Evolutionary conservation across 2,888 invertebrate genomes (phyloP).

Genomic region (Lasioglossum marginatum): DNA sequence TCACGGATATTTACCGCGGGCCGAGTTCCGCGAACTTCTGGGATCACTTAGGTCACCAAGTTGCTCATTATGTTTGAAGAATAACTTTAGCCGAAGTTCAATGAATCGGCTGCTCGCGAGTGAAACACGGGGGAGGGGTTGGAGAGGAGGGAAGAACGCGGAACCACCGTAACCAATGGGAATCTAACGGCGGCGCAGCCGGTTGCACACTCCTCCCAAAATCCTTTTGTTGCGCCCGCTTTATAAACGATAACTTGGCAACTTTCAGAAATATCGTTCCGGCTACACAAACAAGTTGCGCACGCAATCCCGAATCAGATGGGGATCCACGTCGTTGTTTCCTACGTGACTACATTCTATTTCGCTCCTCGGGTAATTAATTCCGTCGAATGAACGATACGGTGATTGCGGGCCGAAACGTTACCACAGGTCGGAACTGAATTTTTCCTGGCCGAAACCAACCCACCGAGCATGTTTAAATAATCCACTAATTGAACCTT

Average conservation of each 20-base stretch:
- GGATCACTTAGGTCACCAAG: constrained; percentile 65
- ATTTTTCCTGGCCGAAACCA: neutral
- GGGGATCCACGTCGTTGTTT: neutral
- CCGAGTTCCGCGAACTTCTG: constrained; percentile 53
- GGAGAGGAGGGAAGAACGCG: neutral
- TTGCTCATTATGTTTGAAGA: constrained; percentile 64
- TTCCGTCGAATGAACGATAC: constrained; percentile 28
- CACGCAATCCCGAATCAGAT: neutral
- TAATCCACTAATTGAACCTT: constrained; percentile 12
- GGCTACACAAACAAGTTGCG: constrained; percentile 2
- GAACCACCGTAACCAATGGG: constrained; percentile 23
- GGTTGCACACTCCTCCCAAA: constrained; percentile 15
- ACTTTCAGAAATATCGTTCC: constrained; percentile 28
- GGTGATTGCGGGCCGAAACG: neutral
- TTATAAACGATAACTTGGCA: constrained; percentile 22
- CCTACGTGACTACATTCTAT: neutral
- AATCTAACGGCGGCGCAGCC: neutral
- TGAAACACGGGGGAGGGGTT: constrained; percentile 16
- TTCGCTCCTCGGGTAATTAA: constrained; percentile 17
- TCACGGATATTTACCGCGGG: constrained; percentile 55
- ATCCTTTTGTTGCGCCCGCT: constrained; percentile 3
- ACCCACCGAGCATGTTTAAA: neutral
- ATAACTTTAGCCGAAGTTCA: constrained; percentile 59
- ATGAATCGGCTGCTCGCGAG: constrained; percentile 54
- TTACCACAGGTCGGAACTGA: neutral